Base-by-base conservation (phyloP, 37 sponge, comb jelly and placozoan genomes). In the Ianthella basta region DNA sequence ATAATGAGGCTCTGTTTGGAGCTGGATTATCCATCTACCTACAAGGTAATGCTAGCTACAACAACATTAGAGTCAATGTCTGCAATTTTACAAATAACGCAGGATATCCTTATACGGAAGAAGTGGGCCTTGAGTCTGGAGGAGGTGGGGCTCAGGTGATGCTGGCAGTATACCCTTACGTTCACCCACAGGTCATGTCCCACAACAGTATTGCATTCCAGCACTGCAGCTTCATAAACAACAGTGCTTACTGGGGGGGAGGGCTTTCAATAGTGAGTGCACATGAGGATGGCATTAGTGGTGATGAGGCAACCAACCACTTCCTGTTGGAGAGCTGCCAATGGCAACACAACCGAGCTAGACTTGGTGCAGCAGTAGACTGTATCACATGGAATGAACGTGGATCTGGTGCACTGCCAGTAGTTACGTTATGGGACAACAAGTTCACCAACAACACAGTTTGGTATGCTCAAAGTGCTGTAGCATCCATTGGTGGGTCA, bases 311-410 rank as follows among this genome's bases (percentile, higher is more conserved):
- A 19, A 53, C 78, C 44, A 75, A 75, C 54, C 37, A 24, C 1
- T 40, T 75, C 39, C 50, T 40, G 3, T 36, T 75, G 54, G 54
- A 53, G 21, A 75, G 40, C 54, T 75, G 78, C 10, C 37, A 12
- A 2, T 75, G 78, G 78, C 2, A 5, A 1, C 10, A 41, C 25
- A 75, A 75, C 78, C 37, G 78, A 41, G 78, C 78, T 36, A 36
- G 78, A 3, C 54, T 75, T 18, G 78, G 78, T n/a, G 37, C 78
- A 41, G 78, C 78, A 41, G 78, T 75, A 50, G 78, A 75, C 54
- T 40, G 54, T 10, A 44, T 75, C 23, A 16, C 44, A 20, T 75
- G 78, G 78, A 75, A 40, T 15, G 70, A 69, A n/a, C 20, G 2
- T 53, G 44, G 40, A 3, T 40, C 0, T 41, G 53, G 78, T 14